Base-by-base conservation (phyloP, 2,888 invertebrate genomes). In the Polyploca ridens region DNA sequence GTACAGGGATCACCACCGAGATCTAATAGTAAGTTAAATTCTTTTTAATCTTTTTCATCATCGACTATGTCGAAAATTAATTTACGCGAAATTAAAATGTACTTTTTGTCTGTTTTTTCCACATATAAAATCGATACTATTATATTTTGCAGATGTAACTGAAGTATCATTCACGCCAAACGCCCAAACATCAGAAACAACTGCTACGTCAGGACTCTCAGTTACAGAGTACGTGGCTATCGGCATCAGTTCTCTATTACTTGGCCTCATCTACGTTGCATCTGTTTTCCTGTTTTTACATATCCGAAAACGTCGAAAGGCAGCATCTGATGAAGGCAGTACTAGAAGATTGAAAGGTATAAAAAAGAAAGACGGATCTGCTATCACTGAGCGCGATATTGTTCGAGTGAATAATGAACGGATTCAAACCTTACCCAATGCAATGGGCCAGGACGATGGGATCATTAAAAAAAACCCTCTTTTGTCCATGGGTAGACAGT, bases 211-310 rank as follows among this genome's bases (percentile, higher is more conserved):
- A 61, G 96, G 97, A 60, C 94, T 98, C 66, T 95, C 96, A 33
- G 94, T 96, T 14, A 95, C 96, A 11, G 98, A 98, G 89, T 98
- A 98, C 79, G 95, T 97, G 27, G 97, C 97, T 0, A 97, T 98
- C 66, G 98, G 97, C 41, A 95, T 97, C 61, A 97, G 97, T 77
- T 97, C 98, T 19, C 94, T 98, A 19, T 93, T 98, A n/a, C 93
- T 98, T n/a, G 98, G 97, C 0, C 94, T 98, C 44, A 97, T 98
- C 76, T 98, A 98, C 87, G 97, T 98, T 19, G 97, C 97, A 0
- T 98, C 98, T 6, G 97, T 98, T 33, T 96, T 97, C 68, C 94
- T 98, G 14, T 98, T 97, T 83, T 86, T 98, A 60, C 97, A 97
- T 84, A 95, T 97, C 71, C 95, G 97, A 77, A 97, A 96, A 86